phyloP scores from a whole-genome alignment of 2,888 invertebrate genomes.

The Cantharis rufa region DNA sequence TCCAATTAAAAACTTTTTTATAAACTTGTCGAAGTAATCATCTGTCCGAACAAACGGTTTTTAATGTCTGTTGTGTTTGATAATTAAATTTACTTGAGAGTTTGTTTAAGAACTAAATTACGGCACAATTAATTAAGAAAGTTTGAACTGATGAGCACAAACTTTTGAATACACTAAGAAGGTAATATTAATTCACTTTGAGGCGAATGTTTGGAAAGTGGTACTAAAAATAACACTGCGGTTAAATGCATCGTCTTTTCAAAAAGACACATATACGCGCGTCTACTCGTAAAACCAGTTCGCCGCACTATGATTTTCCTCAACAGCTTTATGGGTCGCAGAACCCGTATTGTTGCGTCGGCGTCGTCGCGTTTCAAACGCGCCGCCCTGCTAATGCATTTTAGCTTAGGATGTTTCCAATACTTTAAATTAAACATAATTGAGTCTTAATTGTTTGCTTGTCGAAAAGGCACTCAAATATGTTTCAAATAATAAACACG shows the following conservation, averaged over 20 bases:
- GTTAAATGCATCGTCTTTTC: conserved; percentile 31
- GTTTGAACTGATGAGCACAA: conserved; percentile 5
- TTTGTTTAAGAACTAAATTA: background rate
- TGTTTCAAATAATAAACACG: background rate
- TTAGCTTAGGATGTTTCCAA: background rate
- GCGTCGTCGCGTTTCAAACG: conserved; percentile 53
- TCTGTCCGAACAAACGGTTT: background rate
- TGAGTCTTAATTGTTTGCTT: background rate
- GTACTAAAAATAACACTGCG: conserved; percentile 34
- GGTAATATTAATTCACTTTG: background rate
- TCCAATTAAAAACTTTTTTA: background rate
- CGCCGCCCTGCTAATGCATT: conserved; percentile 37
- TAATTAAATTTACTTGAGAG: background rate
- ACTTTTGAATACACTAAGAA: conserved; percentile 6
- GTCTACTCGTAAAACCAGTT: conserved; percentile 48
- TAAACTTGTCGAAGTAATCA: background rate
- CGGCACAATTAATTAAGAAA: background rate
- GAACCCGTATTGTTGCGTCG: conserved; percentile 54
- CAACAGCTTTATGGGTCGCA: conserved; percentile 55
- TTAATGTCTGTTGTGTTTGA: background rate
- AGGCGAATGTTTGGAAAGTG: conserved; percentile 17
- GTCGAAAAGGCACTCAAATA: background rate
- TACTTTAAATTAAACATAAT: background rate
- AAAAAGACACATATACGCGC: conserved; percentile 33
- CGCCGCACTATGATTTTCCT: conserved; percentile 56